Base-by-base conservation (phyloP, 2,113 vertebrate genomes). In the Upupa epops region DNA sequence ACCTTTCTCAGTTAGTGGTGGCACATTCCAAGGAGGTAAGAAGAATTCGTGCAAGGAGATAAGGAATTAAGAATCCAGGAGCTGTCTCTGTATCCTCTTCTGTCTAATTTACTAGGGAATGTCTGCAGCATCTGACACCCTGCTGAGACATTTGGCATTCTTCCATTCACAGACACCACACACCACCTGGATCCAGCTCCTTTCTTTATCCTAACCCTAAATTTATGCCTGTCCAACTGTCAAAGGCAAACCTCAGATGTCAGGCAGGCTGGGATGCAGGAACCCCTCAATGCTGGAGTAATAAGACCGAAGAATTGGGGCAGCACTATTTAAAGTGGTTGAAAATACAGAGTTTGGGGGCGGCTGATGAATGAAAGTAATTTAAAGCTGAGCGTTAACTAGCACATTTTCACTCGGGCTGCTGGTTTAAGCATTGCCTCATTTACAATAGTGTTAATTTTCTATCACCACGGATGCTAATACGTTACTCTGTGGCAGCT, bases 401-500 rank as follows among this genome's bases (percentile, higher is more conserved):
- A 36, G 65, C 61, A 34, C 2, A 2, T 74, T 72, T 68, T 36
- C 88, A 66, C 79, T 86, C n/a, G 4, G 24, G 73, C 45, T 60
- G 68, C 42, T 0, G 0, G 19, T 66, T 86, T 86, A 80, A 92
- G 79, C 17, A 80, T 3, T 68, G 65, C 88, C 65, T 95, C 83
- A n/a, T 77, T 74, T 72, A 46, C 54, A 88, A 17, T 19, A 45
- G 88, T 19, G 80, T 88, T 95, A 90, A 93, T 93, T 94, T 95
- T 94, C 88, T 83, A 83, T 71, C 79, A 58, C 52, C 37, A 66
- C 60, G 51, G 28, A 82, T 63, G 63, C 81, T 87, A 95, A 91
- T 88, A 52, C 11, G 69, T 91, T 71, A 89, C 91, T 84, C 36
- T 88, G 32, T 13, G 52, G 86, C 65, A 81, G 60, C 46, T 90